Base-by-base conservation (phyloP, 2,113 vertebrate species). In the Camelus bactrianus region DNA sequence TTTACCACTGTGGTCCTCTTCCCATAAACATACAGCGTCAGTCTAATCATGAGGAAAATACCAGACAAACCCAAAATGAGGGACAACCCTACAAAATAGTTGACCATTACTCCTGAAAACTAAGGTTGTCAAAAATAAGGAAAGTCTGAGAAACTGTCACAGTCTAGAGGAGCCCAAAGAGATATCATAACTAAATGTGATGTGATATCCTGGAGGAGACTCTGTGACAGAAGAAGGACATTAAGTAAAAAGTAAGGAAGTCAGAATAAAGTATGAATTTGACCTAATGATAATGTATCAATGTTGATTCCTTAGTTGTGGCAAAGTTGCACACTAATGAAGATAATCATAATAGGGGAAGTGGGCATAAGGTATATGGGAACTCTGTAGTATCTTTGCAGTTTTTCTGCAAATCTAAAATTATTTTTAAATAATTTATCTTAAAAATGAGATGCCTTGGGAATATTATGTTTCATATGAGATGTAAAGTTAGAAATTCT, bases 351-450 rank as follows among this genome's bases (percentile, higher is more conserved):
- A 48, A 19, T 32, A 65, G 8, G 17, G 22, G 56, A 88, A 64
- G 54, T 76, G 30, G 22, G 15, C 87, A 91, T 4, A 17, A 16
- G 14, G 12, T 82, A 56, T 75, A 26, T 70, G 30, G 54, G 88
- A 93, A 81, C 15, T 93, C 19, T 82, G 12, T 73, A 54, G 38
- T 75, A 42, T 58, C 28, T 77, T 82, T 91, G 69, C 15, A 32
- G 42, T 56, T 82, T 76, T 94, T 90, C 54, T 83, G 6, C n/a
- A 94, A 96, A 69, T 58, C 26, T 88, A 80, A 94, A 93, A 67
- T 86, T 80, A 46, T 46, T 73, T 30, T 52, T 11, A 92, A 52
- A 72, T 60, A 76, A 28, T 82, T 94, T 48, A 84, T 85, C 52
- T 52, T 64, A 65, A 81, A 35, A 72, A 32, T 4, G 50, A 77